Percentiles rank a stretch among this genome's conserved stretches.
Conservation (phyloP, 35 echinoderm and acorn worm species). For the Chiridota heheva region DNA sequence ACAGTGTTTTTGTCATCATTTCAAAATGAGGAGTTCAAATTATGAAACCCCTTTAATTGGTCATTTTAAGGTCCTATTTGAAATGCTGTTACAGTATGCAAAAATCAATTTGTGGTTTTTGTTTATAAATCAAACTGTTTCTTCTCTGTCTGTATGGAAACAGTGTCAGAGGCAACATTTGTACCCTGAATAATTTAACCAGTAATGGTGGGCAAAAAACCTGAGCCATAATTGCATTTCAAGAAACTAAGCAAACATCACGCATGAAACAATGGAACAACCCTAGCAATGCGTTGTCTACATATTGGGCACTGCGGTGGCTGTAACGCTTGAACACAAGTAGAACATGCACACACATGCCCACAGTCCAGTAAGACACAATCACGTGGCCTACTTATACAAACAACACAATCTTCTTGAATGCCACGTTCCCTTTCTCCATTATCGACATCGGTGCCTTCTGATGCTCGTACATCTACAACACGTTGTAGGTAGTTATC, state of each 20-base stretch:
- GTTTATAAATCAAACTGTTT: too few species aligned
- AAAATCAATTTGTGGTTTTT: too few species aligned
- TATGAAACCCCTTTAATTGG: too few species aligned
- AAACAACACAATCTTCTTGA: conserved; percentile 73
- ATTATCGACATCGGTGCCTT: conserved; percentile 37
- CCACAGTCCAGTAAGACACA: conserved; percentile 93
- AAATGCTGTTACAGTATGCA: too few species aligned
- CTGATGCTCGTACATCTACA: conserved; percentile 39
- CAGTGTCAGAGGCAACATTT: background rate
- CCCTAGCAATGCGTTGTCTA: conserved; percentile 72
- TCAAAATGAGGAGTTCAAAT: too few species aligned
- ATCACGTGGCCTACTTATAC: conserved; percentile 70
- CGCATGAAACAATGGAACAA: conserved; percentile 90
- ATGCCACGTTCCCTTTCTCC: background rate
- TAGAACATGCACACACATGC: conserved; percentile 87
- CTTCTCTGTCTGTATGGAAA: too few species aligned
- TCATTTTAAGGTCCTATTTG: too few species aligned
- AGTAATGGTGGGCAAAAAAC: too few species aligned
- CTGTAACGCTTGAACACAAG: conserved; percentile 59
- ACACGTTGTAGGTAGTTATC: conserved; percentile 53
- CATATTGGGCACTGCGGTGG: conserved; percentile 98
- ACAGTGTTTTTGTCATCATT: too few species aligned
- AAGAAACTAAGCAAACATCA: conserved; percentile 1
- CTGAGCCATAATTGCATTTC: too few species aligned
- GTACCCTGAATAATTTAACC: background rate